Percentiles rank a stretch among this genome's conserved stretches.
These are phyloP conservation scores for Lipophrys pholis DNA, from an alignment of 2,113 vertebrate species.

Conservation along the genomic window DNA sequence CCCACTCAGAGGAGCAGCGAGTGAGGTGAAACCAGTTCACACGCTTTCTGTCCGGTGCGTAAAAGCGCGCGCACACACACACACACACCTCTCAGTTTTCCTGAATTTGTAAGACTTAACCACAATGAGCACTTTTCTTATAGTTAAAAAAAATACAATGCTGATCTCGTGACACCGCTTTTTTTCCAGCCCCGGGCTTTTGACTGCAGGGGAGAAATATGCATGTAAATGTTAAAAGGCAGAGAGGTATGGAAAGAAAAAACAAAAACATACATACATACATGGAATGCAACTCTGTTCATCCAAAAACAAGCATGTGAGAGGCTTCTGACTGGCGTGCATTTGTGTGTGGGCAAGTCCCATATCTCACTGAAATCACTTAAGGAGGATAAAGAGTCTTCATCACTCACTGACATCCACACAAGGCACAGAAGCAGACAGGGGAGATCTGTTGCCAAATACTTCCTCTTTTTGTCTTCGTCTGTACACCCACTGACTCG, in stretches of 20 bases:
- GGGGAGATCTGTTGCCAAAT: constrained; percentile 38
- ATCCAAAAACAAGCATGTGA: constrained; percentile 17
- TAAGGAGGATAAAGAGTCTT: constrained; percentile 39
- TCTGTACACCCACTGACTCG: constrained; percentile 27
- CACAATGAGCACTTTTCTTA: constrained; percentile 33
- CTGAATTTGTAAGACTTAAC: constrained; percentile 11
- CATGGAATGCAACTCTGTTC: constrained; percentile 62
- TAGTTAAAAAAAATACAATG: constrained; percentile 31
- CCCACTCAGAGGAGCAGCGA: constrained; percentile 19
- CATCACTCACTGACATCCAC: constrained; percentile 27
- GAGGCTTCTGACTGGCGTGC: constrained; percentile 47
- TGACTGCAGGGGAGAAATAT: constrained; percentile 33
- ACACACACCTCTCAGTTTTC: constrained; percentile 16
- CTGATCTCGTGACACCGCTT: constrained; percentile 22
- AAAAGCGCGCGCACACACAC: constrained; percentile 10
- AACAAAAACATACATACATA: constrained; percentile 8
- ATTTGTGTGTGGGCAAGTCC: constrained; percentile 46
- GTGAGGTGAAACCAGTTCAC: constrained; percentile 52
- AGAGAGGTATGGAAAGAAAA: constrained; percentile 39
- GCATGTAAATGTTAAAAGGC: constrained; percentile 52
- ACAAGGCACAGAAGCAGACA: constrained; percentile 68
- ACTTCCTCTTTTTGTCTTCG: constrained; percentile 61
- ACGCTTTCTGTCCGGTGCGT: constrained; percentile 11
- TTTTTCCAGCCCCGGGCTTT: constrained; percentile 22
- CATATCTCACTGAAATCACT: constrained; percentile 19